Evolutionary conservation across 2,888 invertebrate genomes (phyloP), one percentile per base, ranked within the genome.

Genomic region (Phasia obesa): DNA sequence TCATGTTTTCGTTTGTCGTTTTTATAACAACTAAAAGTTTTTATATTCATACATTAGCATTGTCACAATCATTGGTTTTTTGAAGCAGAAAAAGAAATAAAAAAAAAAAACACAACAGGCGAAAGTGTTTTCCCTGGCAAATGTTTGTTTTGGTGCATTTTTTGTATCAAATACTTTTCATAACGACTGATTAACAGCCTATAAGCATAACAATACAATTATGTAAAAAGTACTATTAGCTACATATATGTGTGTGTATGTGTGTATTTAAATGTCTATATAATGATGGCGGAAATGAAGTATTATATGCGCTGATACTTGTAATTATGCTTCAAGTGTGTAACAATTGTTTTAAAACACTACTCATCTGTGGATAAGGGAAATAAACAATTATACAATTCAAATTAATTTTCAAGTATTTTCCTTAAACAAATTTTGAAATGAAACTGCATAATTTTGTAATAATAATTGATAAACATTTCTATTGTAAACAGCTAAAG

Each of bases 271-370:
- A 31, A 9, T 42, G 25, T 57, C 19, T 31, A 49, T n/a, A 64
- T 77, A 74, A 87, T 89, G 87, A 88, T 86, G 88, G 89, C 89
- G 89, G 89, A 89, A 89, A 87, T 89, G 86, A 75, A 70, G 69
- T 69, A 70, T 67, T 55, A 51, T 62, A 57, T 44, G 42, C 23
- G 31, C 11, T 53, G 27, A 38, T 60, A 49, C 64, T 60, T 13
- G 38, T 60, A 42, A 60, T 51, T 27, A 44, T 51, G 57, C 27
- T 53, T 71, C 23, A 25, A 65, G 19, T 79, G 55, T 55, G 55
- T 62, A 78, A 64, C 69, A 82, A 82, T 78, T 51, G 64, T 53
- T 64, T 38, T 5, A 21, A 23, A 62, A 59, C 53, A 55, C 11
- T 23, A 38, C 19, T 57, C 31, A 55, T 21, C 74, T 57, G 31